These are phyloP conservation scores for Pammene aurita DNA, from an alignment of 2,888 invertebrate species.

Conservation along the genomic window DNA sequence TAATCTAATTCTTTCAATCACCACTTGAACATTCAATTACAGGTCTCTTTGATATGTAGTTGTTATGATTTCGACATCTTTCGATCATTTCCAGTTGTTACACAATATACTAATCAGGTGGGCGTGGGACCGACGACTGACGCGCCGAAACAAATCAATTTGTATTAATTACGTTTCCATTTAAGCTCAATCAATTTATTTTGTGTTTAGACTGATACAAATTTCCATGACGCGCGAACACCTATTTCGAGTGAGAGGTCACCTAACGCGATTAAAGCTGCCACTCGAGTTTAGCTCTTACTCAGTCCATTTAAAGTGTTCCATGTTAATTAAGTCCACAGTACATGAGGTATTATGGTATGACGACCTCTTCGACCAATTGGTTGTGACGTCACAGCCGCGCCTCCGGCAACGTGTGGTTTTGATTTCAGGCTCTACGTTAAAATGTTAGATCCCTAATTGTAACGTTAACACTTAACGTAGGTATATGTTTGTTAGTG, in stretches of 20 bases:
- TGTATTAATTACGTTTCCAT: conserved; percentile 32
- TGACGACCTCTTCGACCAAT: conserved; percentile 2
- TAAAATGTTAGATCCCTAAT: background rate
- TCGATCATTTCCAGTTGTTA: conserved; percentile 11
- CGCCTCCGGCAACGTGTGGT: conserved; percentile 32
- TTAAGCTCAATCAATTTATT: conserved; percentile 31
- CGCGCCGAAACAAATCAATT: conserved; percentile 25
- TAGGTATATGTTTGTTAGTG: no score
- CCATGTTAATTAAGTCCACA: background rate
- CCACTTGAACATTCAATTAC: conserved; percentile 12
- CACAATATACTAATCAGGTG: background rate
- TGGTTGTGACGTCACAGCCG: conserved; percentile 37
- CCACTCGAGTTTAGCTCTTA: conserved; percentile 2
- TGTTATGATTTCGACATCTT: conserved; percentile 14
- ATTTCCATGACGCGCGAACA: conserved; percentile 34
- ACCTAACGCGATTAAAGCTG: conserved; percentile 5
- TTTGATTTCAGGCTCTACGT: background rate
- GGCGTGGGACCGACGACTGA: conserved; percentile 20
- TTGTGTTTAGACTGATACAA: conserved; percentile 17
- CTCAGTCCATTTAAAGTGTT: background rate
- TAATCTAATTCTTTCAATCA: background rate
- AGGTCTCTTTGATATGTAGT: background rate
- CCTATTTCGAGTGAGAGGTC: conserved; percentile 10
- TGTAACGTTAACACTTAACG: no score
- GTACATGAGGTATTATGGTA: background rate